Percentiles rank a stretch among this genome's conserved stretches.
These are phyloP conservation scores for Thumatha senex DNA, from an alignment of 2,888 invertebrate genomes.

Conservation along the genomic window DNA sequence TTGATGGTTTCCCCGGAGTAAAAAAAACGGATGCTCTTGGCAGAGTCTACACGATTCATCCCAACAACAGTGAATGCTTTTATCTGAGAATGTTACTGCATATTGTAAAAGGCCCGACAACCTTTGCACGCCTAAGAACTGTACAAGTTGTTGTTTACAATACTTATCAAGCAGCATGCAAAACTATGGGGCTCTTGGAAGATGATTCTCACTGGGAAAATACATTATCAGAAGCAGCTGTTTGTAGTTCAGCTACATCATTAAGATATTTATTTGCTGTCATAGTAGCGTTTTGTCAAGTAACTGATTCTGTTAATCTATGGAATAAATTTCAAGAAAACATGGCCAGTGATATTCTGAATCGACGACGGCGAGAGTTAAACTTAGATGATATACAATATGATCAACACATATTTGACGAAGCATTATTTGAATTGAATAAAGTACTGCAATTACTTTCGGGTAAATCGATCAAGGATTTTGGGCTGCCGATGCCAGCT, in stretches of 20 bases:
- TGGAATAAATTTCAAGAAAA: background rate
- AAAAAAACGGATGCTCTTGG: background rate
- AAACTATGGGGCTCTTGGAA: constrained; percentile 27
- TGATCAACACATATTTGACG: constrained; percentile 34
- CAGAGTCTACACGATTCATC: background rate
- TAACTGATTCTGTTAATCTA: constrained; percentile 2
- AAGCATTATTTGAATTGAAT: constrained; percentile 33
- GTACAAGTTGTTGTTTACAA: no score
- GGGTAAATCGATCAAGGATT: no score
- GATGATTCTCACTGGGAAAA: constrained; percentile 48
- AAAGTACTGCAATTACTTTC: constrained; percentile 12
- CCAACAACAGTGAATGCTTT: background rate
- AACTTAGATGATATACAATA: constrained; percentile 29
- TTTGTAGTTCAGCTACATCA: constrained; percentile 24
- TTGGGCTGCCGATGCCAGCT: constrained; percentile 19
- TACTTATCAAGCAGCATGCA: constrained; percentile 39
- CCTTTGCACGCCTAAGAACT: constrained; percentile 40
- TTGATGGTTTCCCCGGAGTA: background rate
- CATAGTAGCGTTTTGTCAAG: background rate
- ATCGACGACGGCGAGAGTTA: constrained; percentile 26
- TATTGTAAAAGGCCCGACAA: no score
- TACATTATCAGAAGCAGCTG: constrained; percentile 25
- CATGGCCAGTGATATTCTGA: constrained; percentile 34
- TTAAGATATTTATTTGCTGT: constrained; percentile 6
- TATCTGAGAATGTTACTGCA: no score